Base-by-base conservation (phyloP, 2,888 invertebrate species). In the Stenoptilia bipunctidactyla region DNA sequence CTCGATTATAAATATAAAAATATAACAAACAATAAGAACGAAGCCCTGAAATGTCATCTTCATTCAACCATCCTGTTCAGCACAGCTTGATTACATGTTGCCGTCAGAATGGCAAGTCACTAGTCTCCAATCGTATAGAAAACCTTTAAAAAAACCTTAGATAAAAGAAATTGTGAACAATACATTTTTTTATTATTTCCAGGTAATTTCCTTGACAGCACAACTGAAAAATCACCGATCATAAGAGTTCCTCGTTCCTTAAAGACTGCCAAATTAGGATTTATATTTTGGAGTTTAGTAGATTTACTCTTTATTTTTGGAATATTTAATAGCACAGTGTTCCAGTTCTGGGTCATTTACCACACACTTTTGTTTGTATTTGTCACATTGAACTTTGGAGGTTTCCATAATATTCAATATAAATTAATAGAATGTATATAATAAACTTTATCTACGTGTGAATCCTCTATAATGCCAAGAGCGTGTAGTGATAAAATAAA, bases 251-350 rank as follows among this genome's bases (percentile, higher is more conserved):
- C 74, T 10, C 62, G 71, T 36, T 57, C 75, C 0, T 49, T 82
- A 37, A 37, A 48, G 4, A 42, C 49, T 12, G 75, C 82, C 0
- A 68, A 66, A 50, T 36, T 68, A 40, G 89, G 89, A 1, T 83
- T 91, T 34, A 50, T 87, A 14, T 90, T 90, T 58, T 92, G 92
- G 92, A 88, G 88, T 9, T 15, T 82, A 4, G 59, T 90, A 43
- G 86, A 88, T 41, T 49, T 79, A 15, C 41, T 85, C 15, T 80
- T 86, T 40, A 51, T 76, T 1, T 85, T 84, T 40, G 63, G 69
- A 10, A 55, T 88, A 13, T 55, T 80, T 1, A 63, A 63, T 9
- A 80, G 68, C 43, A 52, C 63, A 38, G 15, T 79, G 15, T 86
- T 87, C 47, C 82, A 84, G 48, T 82, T 79, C 52, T 84, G 88